Evolutionary conservation across 2,113 vertebrate genomes (phyloP).

Genomic region (Odocoileus virginianus): DNA sequence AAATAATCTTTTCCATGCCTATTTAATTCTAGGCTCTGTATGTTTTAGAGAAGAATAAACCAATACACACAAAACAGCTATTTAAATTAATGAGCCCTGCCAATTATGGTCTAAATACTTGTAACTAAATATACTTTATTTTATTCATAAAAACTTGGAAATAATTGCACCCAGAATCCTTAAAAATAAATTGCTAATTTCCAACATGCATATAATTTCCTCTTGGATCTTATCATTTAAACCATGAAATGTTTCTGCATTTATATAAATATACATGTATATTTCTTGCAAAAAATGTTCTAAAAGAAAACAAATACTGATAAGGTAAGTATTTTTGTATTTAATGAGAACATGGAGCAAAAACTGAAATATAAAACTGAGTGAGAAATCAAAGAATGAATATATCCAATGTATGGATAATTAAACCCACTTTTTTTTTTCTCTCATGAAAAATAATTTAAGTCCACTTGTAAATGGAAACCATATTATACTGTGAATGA

Average conservation of each 20-base stretch:
- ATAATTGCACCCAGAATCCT: constrained; percentile 14
- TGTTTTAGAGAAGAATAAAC: constrained; percentile 35
- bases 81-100: constrained; percentile 54
- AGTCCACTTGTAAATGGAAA: neutral
- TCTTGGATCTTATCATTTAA: constrained; percentile 25
- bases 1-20: constrained; percentile 10
- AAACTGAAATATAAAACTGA: neutral
- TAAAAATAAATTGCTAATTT: constrained; percentile 40
- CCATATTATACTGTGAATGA: neutral
- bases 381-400: neutral
- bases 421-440: neutral
- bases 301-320: neutral
- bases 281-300: neutral
- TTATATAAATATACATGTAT: neutral
- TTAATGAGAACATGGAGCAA: neutral
- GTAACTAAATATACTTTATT: neutral
- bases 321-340: neutral
- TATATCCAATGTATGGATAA: neutral
- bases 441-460: neutral
- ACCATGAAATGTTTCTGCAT: neutral
- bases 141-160: constrained; percentile 2
- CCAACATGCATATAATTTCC: neutral
- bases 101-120: constrained; percentile 33
- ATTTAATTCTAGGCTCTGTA: constrained; percentile 44
- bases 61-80: neutral